Conservation (phyloP, 2,113 vertebrate genomes). For the Sapayoa aenigma region DNA sequence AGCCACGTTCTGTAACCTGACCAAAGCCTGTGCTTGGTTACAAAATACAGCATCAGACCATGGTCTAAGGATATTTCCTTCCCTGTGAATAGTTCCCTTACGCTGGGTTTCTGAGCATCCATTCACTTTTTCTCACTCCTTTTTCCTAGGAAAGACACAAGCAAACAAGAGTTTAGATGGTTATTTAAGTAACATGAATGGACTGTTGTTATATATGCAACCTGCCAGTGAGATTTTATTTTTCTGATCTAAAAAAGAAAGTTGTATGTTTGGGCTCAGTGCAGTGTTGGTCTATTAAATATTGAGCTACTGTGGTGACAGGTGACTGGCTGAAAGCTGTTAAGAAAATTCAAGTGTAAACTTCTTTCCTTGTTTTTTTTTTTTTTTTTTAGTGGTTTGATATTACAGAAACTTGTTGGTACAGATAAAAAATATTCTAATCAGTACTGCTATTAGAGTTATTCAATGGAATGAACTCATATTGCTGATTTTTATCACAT, state of each 20-base stretch:
- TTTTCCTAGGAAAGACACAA: not conserved
- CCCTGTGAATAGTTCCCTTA: not conserved
- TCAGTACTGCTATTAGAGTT: not conserved
- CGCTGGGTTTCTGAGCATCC: not conserved
- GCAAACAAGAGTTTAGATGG: not conserved
- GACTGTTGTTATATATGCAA: not conserved
- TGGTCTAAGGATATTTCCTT: not conserved
- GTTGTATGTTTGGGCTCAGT: not conserved
- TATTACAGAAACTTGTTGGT: not conserved
- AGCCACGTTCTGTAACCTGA: not conserved
- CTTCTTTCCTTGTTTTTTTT: too few relatives aligned
- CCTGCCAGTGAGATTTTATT: not conserved
- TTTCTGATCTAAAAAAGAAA: not conserved
- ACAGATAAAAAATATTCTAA: not conserved
- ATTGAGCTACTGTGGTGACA: not conserved
- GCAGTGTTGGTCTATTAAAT: not conserved
- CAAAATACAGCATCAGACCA: fast-evolving
- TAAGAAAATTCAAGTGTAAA: not conserved
- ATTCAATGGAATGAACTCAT: not conserved
- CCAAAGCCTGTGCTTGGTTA: not conserved
- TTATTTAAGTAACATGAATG: not conserved
- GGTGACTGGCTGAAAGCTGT: not conserved
- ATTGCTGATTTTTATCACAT: not conserved
- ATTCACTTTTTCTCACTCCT: not conserved
- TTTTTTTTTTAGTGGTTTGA: not conserved